Evolutionary conservation across 2,797 vertebrate species (phyloP).

Genomic region (Mormyrops attenuatus): DNA sequence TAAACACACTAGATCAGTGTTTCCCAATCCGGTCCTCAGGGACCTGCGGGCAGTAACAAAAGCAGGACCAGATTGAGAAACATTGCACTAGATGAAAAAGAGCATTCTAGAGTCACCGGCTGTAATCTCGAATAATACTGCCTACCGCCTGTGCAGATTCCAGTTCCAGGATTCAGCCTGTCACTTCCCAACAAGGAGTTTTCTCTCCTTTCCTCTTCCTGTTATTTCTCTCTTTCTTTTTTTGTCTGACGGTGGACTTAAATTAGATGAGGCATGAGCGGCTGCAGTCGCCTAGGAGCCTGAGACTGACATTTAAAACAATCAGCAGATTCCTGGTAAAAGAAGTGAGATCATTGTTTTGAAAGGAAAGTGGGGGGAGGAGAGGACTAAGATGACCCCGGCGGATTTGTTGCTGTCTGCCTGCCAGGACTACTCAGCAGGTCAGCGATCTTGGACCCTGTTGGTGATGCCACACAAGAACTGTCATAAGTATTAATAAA

Average conservation of each 20-base stretch:
- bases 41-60: neutral
- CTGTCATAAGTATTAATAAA: neutral
- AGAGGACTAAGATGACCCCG: slow-evolving; percentile 33
- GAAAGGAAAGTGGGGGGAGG: slow-evolving; percentile 22
- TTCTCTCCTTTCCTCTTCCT: neutral
- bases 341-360: slow-evolving; percentile 35
- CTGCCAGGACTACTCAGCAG: slow-evolving; percentile 14
- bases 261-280: slow-evolving; percentile 1
- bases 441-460: neutral
- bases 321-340: slow-evolving; percentile 23
- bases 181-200: neutral
- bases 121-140: neutral
- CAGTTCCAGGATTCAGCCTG: neutral
- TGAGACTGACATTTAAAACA: slow-evolving; percentile 18
- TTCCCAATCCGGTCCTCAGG: neutral
- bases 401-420: slow-evolving; percentile 16
- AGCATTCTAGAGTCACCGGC: neutral
- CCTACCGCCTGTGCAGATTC: neutral
- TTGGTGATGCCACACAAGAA: neutral
- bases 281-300: slow-evolving; percentile 15
- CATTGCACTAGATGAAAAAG: neutral
- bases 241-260: neutral
- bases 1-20: neutral
- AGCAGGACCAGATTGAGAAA: neutral
- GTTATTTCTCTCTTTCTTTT: neutral